A percentile compares a stretch with the other conserved stretches of the same genome.
Conservation (phyloP, 2,113 vertebrate species). For the Falcunculus frontatus region DNA sequence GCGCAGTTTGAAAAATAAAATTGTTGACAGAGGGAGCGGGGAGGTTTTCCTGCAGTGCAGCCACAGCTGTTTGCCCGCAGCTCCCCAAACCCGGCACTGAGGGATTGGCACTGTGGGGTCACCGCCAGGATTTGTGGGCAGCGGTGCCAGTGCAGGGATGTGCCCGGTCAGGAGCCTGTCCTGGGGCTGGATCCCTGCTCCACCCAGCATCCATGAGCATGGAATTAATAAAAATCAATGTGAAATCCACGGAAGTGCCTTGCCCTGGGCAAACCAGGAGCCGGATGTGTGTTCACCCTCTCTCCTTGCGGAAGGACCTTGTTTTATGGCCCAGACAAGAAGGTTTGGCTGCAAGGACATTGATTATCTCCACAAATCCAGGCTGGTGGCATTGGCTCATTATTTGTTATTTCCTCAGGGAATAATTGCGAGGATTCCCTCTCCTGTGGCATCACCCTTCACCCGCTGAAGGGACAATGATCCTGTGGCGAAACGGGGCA, state of each 20-base stretch:
- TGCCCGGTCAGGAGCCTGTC: fast-evolving
- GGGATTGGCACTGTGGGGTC: background rate
- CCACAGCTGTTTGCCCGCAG: conserved; percentile 47
- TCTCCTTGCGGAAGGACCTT: fast-evolving
- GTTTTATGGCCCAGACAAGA: fast-evolving
- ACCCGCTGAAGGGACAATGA: fast-evolving
- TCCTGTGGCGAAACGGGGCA: background rate
- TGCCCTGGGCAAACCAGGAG: background rate
- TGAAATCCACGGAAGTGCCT: fast-evolving
- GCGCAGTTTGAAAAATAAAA: conserved; percentile 65
- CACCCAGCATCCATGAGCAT: fast-evolving
- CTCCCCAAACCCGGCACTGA: background rate
- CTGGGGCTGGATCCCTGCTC: background rate
- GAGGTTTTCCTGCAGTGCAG: background rate
- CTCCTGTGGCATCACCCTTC: fast-evolving
- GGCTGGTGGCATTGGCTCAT: background rate
- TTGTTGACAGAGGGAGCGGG: conserved; percentile 71
- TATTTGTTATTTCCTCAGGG: background rate
- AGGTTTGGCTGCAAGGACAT: fast-evolving
- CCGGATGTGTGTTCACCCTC: fast-evolving
- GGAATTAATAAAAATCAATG: fast-evolving
- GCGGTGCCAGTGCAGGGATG: background rate
- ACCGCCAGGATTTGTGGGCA: fast-evolving
- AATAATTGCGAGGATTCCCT: fast-evolving
- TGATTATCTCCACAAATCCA: background rate